phyloP scores from a whole-genome alignment of 2,113 vertebrate species.

The Willisornis vidua region DNA sequence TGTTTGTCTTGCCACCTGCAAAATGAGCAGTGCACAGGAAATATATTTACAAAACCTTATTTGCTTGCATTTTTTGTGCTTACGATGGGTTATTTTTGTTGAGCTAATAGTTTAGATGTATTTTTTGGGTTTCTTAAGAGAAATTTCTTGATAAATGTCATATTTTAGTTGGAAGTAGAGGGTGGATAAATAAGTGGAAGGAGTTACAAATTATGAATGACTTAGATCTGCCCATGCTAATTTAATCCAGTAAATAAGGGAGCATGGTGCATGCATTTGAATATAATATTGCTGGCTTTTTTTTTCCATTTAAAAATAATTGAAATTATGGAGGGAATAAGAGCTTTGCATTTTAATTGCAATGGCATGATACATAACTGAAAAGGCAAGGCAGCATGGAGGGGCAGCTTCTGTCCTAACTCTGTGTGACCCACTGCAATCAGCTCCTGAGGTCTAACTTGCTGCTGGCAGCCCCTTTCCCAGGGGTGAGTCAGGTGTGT shows the following conservation, averaged over 20 bases:
- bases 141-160: neutral
- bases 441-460: neutral
- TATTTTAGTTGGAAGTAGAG: neutral
- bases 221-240: neutral
- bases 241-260: conserved; percentile 23
- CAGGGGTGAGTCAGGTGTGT: neutral
- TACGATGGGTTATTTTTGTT: neutral
- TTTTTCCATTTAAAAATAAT: conserved; percentile 17
- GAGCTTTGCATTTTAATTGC: neutral
- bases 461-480: neutral
- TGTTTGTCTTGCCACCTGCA: neutral
- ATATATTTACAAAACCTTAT: neutral
- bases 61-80: neutral
- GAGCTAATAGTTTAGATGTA: neutral
- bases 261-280: neutral
- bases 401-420: neutral
- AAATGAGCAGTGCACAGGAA: neutral
- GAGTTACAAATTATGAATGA: neutral
- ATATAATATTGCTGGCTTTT: neutral
- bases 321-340: neutral
- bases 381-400: neutral
- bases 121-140: neutral
- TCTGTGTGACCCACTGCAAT: neutral
- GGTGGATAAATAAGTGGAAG: neutral
- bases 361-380: neutral